Conservation (phyloP, 2,888 invertebrate species). For the Xestia rhomboidea region DNA sequence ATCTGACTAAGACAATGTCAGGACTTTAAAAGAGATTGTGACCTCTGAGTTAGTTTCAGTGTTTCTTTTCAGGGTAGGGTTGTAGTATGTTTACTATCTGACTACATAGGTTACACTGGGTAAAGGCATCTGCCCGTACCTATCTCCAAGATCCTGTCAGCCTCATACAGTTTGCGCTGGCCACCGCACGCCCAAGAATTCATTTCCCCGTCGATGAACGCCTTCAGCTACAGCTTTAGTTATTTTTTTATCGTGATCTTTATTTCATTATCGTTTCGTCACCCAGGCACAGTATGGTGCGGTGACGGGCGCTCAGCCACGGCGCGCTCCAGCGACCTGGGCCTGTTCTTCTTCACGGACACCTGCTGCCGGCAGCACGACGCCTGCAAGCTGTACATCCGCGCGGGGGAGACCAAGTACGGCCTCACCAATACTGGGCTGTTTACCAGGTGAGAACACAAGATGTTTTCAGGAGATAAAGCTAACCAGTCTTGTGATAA, state of each 20-base stretch:
- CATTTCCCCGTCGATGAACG: neutral
- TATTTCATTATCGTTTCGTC: neutral
- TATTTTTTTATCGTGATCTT: neutral
- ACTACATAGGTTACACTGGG: neutral
- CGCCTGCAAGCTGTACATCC: constrained; percentile 91
- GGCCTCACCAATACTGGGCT: constrained; percentile 92
- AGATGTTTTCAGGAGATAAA: neutral
- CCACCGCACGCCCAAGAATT: neutral
- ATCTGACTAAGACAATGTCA: neutral
- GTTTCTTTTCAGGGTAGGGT: neutral
- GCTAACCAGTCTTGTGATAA: neutral
- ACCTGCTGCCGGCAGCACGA: constrained; percentile 93
- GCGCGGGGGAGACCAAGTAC: constrained; percentile 89
- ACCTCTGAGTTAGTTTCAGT: neutral
- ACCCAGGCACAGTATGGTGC: constrained; percentile 94
- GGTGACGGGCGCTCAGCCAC: constrained; percentile 92
- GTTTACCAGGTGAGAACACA: constrained; percentile 90
- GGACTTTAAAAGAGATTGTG: neutral
- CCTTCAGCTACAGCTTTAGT: neutral
- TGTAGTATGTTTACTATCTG: neutral
- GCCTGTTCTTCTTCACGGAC: constrained; percentile 92
- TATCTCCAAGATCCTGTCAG: neutral
- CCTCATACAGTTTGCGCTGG: neutral
- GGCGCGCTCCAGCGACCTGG: constrained; percentile 91
- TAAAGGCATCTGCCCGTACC: neutral